These are phyloP conservation scores for Drosophila anomalipes DNA, from an alignment of 2,888 invertebrate species.

Conservation along the genomic window DNA sequence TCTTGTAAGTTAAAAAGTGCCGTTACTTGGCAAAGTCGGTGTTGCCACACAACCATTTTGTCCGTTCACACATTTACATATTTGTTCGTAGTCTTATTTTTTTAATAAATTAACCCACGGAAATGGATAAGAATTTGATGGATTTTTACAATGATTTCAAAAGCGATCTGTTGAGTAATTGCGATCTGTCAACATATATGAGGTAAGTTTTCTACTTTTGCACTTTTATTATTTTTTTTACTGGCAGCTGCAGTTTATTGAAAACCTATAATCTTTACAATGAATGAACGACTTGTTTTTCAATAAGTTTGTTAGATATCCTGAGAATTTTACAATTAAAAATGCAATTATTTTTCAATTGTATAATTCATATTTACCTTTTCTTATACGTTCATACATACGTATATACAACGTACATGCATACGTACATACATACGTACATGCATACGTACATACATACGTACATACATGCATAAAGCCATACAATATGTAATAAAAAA, in stretches of 20 bases:
- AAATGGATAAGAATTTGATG: neutral
- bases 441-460: neutral
- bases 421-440: neutral
- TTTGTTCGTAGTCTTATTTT: neutral
- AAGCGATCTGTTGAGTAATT: rapidly evolving
- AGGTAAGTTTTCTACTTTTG: neutral
- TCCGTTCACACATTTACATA: neutral
- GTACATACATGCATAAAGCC: neutral
- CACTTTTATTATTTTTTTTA: neutral
- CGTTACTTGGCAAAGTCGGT: slow-evolving; percentile 31
- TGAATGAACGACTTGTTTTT: neutral
- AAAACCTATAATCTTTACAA: neutral
- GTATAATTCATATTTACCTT: neutral
- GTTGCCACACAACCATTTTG: slow-evolving; percentile 5
- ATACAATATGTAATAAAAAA: neutral
- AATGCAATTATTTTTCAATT: neutral
- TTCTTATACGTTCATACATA: neutral
- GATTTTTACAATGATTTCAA: neutral
- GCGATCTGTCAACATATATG: neutral
- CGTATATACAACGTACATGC: neutral
- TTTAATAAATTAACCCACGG: neutral
- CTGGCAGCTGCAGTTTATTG: neutral
- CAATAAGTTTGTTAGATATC: neutral
- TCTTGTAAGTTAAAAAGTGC: slow-evolving; percentile 20
- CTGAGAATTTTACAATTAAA: neutral